Evolutionary conservation across 2,797 vertebrate species (phyloP).

Genomic region (Ceyx erithaca): DNA sequence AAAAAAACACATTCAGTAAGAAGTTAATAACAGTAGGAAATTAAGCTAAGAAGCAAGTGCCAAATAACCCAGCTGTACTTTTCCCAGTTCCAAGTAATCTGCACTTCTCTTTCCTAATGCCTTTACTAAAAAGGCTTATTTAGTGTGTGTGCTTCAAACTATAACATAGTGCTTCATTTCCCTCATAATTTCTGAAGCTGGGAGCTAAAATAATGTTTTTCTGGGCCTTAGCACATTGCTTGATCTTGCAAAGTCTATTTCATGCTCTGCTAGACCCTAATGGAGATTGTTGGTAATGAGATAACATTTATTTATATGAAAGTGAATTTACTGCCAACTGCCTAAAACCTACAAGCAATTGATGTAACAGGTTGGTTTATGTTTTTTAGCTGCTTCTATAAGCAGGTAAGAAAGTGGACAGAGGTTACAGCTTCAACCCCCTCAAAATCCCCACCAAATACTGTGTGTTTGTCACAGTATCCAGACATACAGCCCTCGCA

Average conservation of each 20-base stretch:
- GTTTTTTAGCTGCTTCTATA: slow-evolving; percentile 26
- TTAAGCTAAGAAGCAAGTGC: slow-evolving; percentile 45
- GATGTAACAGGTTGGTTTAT: slow-evolving; percentile 52
- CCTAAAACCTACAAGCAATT: slow-evolving; percentile 68
- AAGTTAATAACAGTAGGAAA: slow-evolving; percentile 56
- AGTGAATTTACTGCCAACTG: slow-evolving; percentile 74
- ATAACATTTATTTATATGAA: slow-evolving; percentile 84
- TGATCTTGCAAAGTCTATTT: slow-evolving; percentile 83
- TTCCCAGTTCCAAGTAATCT: slow-evolving; percentile 65
- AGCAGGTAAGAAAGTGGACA: slow-evolving; percentile 3
- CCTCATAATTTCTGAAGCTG: slow-evolving; percentile 73
- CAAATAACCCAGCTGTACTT: slow-evolving; percentile 62
- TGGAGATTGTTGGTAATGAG: slow-evolving; percentile 80
- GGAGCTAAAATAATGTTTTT: slow-evolving; percentile 76
- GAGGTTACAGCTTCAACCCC: slow-evolving; percentile 17
- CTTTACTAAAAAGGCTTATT: slow-evolving; percentile 74
- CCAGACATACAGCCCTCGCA: neutral
- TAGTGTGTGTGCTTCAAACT: slow-evolving; percentile 67
- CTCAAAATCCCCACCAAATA: neutral
- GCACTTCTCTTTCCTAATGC: slow-evolving; percentile 63
- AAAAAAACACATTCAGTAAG: slow-evolving; percentile 31
- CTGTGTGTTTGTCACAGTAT: neutral
- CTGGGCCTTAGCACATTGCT: slow-evolving; percentile 71
- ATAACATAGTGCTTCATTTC: slow-evolving; percentile 79
- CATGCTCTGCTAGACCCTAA: slow-evolving; percentile 82